Conservation (phyloP, 1,140 invertebrate species). For the Aplysia californica region DNA sequence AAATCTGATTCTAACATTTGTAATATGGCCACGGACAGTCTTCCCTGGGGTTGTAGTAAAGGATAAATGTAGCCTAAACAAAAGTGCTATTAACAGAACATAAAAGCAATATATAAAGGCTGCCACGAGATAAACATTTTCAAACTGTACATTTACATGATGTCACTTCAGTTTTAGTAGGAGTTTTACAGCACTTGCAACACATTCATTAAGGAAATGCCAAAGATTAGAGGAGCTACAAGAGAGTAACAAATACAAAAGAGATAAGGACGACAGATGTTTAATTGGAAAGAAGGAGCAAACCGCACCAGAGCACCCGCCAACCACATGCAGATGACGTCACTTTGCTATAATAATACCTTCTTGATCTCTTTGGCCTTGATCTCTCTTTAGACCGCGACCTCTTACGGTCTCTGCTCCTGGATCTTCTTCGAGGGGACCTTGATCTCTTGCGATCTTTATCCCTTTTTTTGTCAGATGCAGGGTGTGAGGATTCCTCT, state of each 20-base stretch:
- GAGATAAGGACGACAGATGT: neutral
- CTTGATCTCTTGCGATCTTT: constrained; percentile 44
- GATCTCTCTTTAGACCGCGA: constrained; percentile 49
- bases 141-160: too few relatives aligned
- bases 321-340: neutral
- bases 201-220: neutral
- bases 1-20: too few relatives aligned
- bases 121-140: too few relatives aligned
- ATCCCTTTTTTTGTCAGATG: constrained; percentile 27
- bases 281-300: too few relatives aligned
- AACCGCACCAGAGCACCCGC: too few relatives aligned
- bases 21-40: too few relatives aligned
- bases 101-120: too few relatives aligned
- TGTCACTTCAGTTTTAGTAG: neutral
- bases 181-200: neutral
- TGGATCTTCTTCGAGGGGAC: constrained; percentile 41
- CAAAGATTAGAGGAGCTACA: too few relatives aligned
- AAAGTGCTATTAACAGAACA: too few relatives aligned
- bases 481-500: constrained; percentile 10
- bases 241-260: neutral
- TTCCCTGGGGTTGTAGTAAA: too few relatives aligned
- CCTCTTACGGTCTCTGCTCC: constrained; percentile 51
- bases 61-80: too few relatives aligned
- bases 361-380: constrained; percentile 49
- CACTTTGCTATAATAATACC: constrained; percentile 32